Base-by-base conservation (phyloP, 1,140 invertebrate species). In the Drosophila malerkotliana region DNA sequence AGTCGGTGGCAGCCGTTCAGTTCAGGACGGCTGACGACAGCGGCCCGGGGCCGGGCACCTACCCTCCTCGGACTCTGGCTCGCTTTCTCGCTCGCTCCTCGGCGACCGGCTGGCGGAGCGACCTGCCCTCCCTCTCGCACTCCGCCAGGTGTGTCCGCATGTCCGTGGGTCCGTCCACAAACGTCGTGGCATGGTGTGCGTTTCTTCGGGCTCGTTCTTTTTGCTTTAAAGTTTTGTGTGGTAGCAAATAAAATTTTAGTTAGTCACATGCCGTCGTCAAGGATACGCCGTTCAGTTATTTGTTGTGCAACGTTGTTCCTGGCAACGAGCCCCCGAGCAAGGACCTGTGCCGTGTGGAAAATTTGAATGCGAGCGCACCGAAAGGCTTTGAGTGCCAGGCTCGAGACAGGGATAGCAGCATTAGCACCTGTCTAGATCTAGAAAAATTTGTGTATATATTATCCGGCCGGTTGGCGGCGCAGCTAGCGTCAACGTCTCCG, bases 221-320 rank as follows among this genome's bases (percentile, higher is more conserved):
- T 81, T 82, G 78, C 74, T 88, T 88, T 82, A 89, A 88, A 91
- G 89, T 91, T 91, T 84, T 87, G 84, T 87, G 83, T 82, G 82
- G 77, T 71, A 91, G 84, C 83, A 91, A 91, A 88, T 91, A 91
- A 89, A 88, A 90, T 90, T 90, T 91, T 76, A 90, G 90, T 91
- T 91, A 91, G 90, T 91, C 90, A 91, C 72, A 67, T 62, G 74
- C 77, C 87, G 90, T 91, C 83, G 90, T 75, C 90, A 91, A 91
- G 90, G 90, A 91, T 91, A 91, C 90, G 83, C 76, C 75, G 84
- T 79, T 62, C 66, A 64, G 72, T 64, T 72, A 71, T 87, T 87
- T 87, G 83, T 87, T 87, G 75, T 84, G 66, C 72, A 44, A 56
- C 63, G 81, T 84, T 84, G 81, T 77, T 69, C 67, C 30, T 79